These are phyloP conservation scores for Anoplolepis gracilipes DNA, from an alignment of 1,140 invertebrate genomes.

Conservation along the genomic window DNA sequence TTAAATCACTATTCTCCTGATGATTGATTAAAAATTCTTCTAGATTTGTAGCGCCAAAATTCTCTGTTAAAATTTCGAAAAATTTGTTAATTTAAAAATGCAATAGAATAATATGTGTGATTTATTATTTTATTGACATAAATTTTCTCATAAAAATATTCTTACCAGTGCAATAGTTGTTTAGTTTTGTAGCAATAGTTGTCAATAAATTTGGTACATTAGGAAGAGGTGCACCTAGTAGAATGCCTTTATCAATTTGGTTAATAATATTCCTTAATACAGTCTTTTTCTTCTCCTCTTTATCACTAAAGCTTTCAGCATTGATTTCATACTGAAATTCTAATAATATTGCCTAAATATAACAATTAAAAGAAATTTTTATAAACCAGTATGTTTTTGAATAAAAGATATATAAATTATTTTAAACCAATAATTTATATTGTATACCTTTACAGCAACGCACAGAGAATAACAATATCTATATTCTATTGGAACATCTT, in stretches of 20 bases:
- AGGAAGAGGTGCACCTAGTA: conserved; percentile 91
- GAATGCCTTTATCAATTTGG: conserved; percentile 92
- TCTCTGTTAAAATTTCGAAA: conserved; percentile 34
- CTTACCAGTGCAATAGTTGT: conserved; percentile 77
- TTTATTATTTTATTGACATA: background rate
- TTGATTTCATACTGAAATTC: conserved; percentile 72
- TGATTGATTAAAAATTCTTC: conserved; percentile 63
- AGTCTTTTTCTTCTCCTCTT: conserved; percentile 58
- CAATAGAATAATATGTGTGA: background rate
- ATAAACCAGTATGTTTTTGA: background rate
- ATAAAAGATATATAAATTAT: background rate
- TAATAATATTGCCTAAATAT: conserved; percentile 76
- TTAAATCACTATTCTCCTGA: conserved; percentile 61
- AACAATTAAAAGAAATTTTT: conserved; percentile 23
- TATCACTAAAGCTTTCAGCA: conserved; percentile 35
- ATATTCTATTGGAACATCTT: conserved; percentile 88
- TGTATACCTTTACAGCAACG: conserved; percentile 87
- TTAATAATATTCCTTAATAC: conserved; percentile 87
- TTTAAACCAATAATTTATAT: conserved; percentile 49
- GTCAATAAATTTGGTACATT: conserved; percentile 85
- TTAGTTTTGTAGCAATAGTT: conserved; percentile 86
- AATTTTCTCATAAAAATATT: conserved; percentile 52
- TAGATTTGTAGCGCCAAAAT: conserved; percentile 12
- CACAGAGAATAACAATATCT: conserved; percentile 89
- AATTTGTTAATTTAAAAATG: conserved; percentile 15